Base-by-base conservation (phyloP, 2,113 vertebrate genomes). In the Pseudopipra pipra region DNA sequence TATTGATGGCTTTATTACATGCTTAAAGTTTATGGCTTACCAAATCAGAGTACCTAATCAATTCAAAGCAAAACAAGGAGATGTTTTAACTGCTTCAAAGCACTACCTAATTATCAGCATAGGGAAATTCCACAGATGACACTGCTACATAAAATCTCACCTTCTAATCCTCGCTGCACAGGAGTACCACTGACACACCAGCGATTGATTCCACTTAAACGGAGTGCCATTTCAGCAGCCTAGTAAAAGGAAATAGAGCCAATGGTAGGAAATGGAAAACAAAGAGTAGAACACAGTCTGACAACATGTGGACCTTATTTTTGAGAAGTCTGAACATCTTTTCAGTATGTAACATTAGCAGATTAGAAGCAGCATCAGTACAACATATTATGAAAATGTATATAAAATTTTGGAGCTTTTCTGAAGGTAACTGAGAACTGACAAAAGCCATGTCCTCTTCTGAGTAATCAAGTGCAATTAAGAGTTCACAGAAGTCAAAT, bases 131-230 rank as follows among this genome's bases (percentile, higher is more conserved):
- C 33, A 65, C 4, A 52, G 22, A 37, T 44, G 39, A 85, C 18
- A 68, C 4, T 7, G 20, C 71, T 72, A 74, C 13, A 37, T 51
- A 75, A 86, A 63, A 44, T 43, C 77, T 98, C 95, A 99, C 99
- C 99, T 97, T 99, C 99, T 46, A 99, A 95, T 82, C 99, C 99
- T 97, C 99, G 98, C 94, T 99, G 99, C n/a, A 99, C 99, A 30
- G 99, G 99, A 91, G 99, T 99, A 20, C 99, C 99, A 75, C 99
- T 99, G 94, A 99, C 99, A 87, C 99, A 99, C 99, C 99, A 99
- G 54, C 99, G 99, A 96, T 99, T 99, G 79, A 99, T 97, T 31
- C 99, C 99, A 52, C 98, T 98, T 72, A 99, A 98, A 62, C 99
- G 98, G 51, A 99, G 97, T 21, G 99, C 99, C 99, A 99, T 99